Evolutionary conservation across 2,113 vertebrate species (phyloP).

Genomic region (Microtus pennsylvanicus): DNA sequence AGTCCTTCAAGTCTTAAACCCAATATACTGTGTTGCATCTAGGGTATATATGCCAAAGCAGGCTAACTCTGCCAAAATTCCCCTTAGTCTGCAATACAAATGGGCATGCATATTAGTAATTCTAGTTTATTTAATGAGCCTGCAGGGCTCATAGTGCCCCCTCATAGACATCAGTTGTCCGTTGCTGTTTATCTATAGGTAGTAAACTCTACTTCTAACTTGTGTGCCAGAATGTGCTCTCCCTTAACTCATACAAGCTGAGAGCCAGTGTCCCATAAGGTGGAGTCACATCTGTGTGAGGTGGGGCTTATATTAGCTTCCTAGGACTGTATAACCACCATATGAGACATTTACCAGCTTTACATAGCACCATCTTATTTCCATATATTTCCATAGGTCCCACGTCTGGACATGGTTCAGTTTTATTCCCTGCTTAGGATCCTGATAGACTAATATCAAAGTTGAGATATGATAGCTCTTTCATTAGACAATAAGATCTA

Average conservation of each 20-base stretch:
- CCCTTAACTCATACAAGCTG: not conserved
- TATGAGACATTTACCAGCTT: not conserved
- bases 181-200: not conserved
- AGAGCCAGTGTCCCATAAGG: not conserved
- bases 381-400: not conserved
- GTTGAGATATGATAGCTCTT: not conserved
- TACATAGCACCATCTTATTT: not conserved
- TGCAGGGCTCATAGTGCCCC: not conserved
- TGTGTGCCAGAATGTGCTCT: not conserved
- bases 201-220: not conserved
- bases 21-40: fast-evolving
- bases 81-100: not conserved
- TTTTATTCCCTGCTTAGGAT: not conserved
- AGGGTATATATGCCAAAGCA: too few relatives aligned
- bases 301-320: not conserved
- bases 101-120: not conserved
- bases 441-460: not conserved
- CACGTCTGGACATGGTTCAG: not conserved
- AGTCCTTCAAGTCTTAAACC: not conserved
- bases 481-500: not conserved
- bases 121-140: not conserved
- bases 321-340: not conserved
- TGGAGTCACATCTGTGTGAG: not conserved
- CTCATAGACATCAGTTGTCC: too few relatives aligned
- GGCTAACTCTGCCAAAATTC: not conserved